Conservation (phyloP, 2,888 invertebrate genomes). For the Agapostemon virescens region DNA sequence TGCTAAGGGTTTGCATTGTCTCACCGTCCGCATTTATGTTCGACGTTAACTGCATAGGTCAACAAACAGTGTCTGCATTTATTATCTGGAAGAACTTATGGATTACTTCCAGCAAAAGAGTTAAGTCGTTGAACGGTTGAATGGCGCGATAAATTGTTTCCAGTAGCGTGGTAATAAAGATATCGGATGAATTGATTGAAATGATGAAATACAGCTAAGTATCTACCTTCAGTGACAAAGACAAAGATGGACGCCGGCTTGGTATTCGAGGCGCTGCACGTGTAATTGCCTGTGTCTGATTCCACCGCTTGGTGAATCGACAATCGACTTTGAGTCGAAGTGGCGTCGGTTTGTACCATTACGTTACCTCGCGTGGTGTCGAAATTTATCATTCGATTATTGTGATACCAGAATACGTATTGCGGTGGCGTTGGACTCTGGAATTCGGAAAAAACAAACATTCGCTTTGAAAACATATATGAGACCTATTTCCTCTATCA, state of each 20-base stretch:
- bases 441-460: conserved; percentile 71
- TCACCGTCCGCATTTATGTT: too few species aligned
- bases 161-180: not conserved
- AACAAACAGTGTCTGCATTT: too few species aligned
- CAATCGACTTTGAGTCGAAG: conserved; percentile 92
- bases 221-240: conserved; percentile 93
- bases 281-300: conserved; percentile 94
- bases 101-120: not conserved
- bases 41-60: too few species aligned
- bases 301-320: conserved; percentile 91
- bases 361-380: conserved; percentile 91
- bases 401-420: conserved; percentile 98
- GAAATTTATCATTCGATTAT: conserved; percentile 96
- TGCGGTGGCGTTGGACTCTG: conserved; percentile 96
- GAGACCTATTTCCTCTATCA: not conserved
- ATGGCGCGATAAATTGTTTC: not conserved
- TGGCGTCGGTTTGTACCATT: conserved; percentile 91
- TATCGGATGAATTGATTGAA: not conserved
- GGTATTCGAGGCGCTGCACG: conserved; percentile 93
- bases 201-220: conserved; percentile 4
- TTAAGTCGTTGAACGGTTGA: not conserved
- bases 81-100: not conserved
- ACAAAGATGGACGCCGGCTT: conserved; percentile 94
- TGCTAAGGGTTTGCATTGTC: too few species aligned
- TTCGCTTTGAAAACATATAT: not conserved